Evolutionary conservation across 2,888 invertebrate species (phyloP), one percentile per base, ranked within the genome.

Genomic region (Eupsilia transversa): DNA sequence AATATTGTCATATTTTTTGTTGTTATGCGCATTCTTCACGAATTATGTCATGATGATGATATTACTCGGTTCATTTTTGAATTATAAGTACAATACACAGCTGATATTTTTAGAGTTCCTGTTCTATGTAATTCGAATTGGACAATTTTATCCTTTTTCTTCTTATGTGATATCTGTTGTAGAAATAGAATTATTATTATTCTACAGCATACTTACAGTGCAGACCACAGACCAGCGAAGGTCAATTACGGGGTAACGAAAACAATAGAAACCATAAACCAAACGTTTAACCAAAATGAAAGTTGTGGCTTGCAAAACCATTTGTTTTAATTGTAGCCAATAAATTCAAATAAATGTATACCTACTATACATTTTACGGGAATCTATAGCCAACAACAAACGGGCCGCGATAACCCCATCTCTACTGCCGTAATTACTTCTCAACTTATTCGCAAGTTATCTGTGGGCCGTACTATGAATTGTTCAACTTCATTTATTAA

Each of bases 401-500:
- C 60, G 46, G 52, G 33, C 71, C 52, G 30, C 57, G 69, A 49
- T 79, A 74, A 72, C 68, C 74, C 63, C 71, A 74, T 74, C 60
- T 33, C 61, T 46, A 54, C 70, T 14, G 57, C 52, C 61, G 54
- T 81, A 84, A 82, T 82, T 82, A 82, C 77, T 82, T 75, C 61
- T 43, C 33, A 82, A 83, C 74, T 82, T 78, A 85, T 82, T 85
- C 33, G 5, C 71, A 78, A 78, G 75, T 76, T 77, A 74, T 86
- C 69, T 78, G 66, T 52, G 72, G 69, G 70, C 67, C 60, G 49
- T 77, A 49, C 69, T 72, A 67, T 70, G 74, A 77, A 81, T 78
- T 68, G 76, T 79, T 73, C 49, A 87, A 73, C 68, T 85, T 75
- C 60, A 78, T 78, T 80, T 75, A 84, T 84, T 79, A 75, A 81